Evolutionary conservation across 1,140 invertebrate genomes (phyloP), one percentile per base, ranked within the genome.

Genomic region (Radopholus similis): DNA sequence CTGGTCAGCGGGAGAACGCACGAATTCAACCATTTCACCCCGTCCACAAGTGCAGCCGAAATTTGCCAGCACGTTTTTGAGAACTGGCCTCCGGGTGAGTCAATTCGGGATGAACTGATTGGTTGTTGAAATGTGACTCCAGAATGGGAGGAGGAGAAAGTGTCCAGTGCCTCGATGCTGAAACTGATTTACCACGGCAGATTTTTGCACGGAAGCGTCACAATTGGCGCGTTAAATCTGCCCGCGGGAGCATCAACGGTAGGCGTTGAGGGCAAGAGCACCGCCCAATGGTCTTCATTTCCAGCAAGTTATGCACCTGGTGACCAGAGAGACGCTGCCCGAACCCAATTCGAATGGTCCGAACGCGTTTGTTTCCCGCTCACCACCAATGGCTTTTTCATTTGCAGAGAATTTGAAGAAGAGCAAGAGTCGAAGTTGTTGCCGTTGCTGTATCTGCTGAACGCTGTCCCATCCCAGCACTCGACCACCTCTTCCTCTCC

Each of bases 161-260:
- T 96, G 68, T 90, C 91, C 62, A 91, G 93, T 84, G 91, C 93
- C 65, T 93, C 96, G 87, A 96, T 97, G 84, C 87, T 98, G 73
- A 89, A 95, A 82, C 89, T 98, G 82, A 98, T 98, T 83, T 98
- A 97, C 87, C 95, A 98, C 87, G 95, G 95, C 70, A 88, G 95
- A 77, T 97, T 98, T 88, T 87, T 98, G 79, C 95, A 97, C 87
- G 95, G 94, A 85, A 97, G 96, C 86, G 95, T 98, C 77, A 97
- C 94, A 75, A 88, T 84, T 70, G 53, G 77, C 85, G 95, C 95
- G 74, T 88, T 98, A 78, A 93, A 93, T 80, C 88, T 97, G 83
- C 92, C 93, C 70, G 88, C 91, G 76, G 93, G 93, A 75, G 76
- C 66, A 28, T 76, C 75, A 57, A 94, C 93, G 86, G 97, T 94